Conservation (phyloP, 2,888 invertebrate genomes). For the Leptarthrus brevirostris region DNA sequence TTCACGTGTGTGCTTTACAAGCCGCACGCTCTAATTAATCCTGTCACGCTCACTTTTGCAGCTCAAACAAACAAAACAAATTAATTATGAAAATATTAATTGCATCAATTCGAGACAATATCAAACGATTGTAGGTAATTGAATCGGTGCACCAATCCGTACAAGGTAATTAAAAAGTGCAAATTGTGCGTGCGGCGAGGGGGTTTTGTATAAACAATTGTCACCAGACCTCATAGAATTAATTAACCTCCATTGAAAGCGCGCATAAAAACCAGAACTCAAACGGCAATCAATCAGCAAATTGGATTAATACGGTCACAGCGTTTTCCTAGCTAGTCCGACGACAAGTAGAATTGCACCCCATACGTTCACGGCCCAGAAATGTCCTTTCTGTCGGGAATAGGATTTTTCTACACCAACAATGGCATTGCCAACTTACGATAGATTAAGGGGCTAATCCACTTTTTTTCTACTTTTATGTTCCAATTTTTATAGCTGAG, state of each 20-base stretch:
- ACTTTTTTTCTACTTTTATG: not conserved
- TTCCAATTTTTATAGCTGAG: not conserved
- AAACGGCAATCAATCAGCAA: not conserved
- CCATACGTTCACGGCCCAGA: not conserved
- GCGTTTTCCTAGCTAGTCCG: not conserved
- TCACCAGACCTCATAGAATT: not conserved
- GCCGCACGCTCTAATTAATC: too few species aligned
- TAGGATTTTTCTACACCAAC: not conserved
- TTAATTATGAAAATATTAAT: too few species aligned
- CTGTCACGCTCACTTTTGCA: too few species aligned
- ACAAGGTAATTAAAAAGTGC: not conserved
- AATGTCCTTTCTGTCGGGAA: not conserved
- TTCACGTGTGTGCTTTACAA: too few species aligned
- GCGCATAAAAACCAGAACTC: not conserved
- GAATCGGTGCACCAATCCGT: not conserved
- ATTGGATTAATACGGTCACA: constrained; percentile 5
- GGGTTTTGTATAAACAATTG: not conserved
- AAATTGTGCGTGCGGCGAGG: not conserved
- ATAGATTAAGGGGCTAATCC: not conserved
- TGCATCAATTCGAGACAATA: too few species aligned
- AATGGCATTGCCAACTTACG: not conserved
- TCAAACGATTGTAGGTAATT: not conserved
- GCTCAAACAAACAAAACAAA: too few species aligned
- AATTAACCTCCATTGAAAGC: not conserved
- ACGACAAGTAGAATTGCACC: not conserved